phyloP scores from a whole-genome alignment of 2,888 invertebrate genomes.

The Amiota communis region DNA sequence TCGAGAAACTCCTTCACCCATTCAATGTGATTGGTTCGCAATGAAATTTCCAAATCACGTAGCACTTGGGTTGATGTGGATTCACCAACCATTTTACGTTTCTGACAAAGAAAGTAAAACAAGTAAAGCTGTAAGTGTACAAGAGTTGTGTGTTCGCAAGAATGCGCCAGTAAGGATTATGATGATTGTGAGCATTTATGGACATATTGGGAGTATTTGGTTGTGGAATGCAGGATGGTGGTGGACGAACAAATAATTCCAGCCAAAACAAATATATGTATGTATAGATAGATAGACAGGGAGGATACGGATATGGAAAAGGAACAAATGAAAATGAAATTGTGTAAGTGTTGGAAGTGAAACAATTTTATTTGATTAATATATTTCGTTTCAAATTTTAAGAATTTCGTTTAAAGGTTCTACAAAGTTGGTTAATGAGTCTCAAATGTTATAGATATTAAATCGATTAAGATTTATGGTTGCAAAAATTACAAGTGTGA shows the following conservation, averaged over 20 bases:
- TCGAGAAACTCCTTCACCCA: slow-evolving; percentile 99
- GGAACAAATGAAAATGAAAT: slow-evolving; percentile 33
- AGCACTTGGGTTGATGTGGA: slow-evolving; percentile 98
- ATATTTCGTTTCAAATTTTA: slow-evolving; percentile 48
- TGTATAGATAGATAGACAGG: slow-evolving; percentile 32
- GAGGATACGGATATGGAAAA: slow-evolving; percentile 37
- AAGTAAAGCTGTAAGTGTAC: slow-evolving; percentile 72
- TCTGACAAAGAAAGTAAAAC: slow-evolving; percentile 81
- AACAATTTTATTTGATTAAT: slow-evolving; percentile 63
- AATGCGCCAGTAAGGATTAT: slow-evolving; percentile 14
- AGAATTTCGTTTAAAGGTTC: background rate
- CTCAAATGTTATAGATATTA: background rate
- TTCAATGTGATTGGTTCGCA: slow-evolving; percentile 99
- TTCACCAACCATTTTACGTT: slow-evolving; percentile 96
- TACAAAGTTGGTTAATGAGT: slow-evolving; percentile 43
- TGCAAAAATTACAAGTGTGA: background rate
- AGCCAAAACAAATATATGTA: slow-evolving; percentile 23
- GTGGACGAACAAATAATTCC: background rate
- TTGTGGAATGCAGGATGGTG: slow-evolving; percentile 9
- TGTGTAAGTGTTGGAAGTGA: slow-evolving; percentile 45
- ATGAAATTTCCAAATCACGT: slow-evolving; percentile 97
- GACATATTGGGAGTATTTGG: slow-evolving; percentile 9
- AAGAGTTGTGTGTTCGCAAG: slow-evolving; percentile 38
- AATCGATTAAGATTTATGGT: background rate
- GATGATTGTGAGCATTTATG: background rate